phyloP scores from a whole-genome alignment of 2,113 vertebrate genomes.

The Hiodon tergisus region DNA sequence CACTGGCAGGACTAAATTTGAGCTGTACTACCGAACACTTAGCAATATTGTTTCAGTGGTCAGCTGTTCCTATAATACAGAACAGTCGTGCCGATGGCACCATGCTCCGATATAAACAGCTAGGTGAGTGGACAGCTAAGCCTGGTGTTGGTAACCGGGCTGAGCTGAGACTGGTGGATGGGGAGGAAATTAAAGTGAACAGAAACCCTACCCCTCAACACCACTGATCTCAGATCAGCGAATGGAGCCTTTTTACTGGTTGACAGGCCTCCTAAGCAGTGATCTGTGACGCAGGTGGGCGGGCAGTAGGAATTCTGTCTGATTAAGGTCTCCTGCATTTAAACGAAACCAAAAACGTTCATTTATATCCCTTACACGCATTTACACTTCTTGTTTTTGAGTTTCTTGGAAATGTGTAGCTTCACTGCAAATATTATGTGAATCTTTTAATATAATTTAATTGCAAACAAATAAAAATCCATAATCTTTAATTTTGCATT shows the following conservation, averaged over 20 bases:
- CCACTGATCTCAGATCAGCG: constrained; percentile 1
- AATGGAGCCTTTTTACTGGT: not conserved
- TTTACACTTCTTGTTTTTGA: constrained; percentile 29
- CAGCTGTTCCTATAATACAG: too few relatives aligned
- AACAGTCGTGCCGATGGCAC: too few relatives aligned
- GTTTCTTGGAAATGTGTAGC: constrained; percentile 33
- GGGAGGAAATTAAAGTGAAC: not conserved
- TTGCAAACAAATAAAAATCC: constrained; percentile 47
- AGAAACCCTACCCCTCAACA: not conserved
- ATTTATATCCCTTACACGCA: constrained; percentile 22
- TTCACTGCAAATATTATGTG: constrained; percentile 32
- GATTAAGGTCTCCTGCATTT: not conserved
- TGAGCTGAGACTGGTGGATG: not conserved
- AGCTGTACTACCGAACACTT: too few relatives aligned
- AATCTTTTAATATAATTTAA: constrained; percentile 44
- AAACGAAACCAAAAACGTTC: not conserved
- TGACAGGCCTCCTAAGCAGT: not conserved
- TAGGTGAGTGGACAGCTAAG: too few relatives aligned
- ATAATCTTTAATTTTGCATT: constrained; percentile 17
- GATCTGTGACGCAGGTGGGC: not conserved
- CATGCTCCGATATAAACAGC: too few relatives aligned
- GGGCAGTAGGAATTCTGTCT: not conserved
- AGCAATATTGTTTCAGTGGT: too few relatives aligned
- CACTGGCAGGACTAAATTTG: too few relatives aligned
- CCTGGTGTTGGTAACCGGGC: not conserved